These are phyloP conservation scores for Idaea straminata DNA, from an alignment of 2,888 invertebrate genomes.

Conservation along the genomic window DNA sequence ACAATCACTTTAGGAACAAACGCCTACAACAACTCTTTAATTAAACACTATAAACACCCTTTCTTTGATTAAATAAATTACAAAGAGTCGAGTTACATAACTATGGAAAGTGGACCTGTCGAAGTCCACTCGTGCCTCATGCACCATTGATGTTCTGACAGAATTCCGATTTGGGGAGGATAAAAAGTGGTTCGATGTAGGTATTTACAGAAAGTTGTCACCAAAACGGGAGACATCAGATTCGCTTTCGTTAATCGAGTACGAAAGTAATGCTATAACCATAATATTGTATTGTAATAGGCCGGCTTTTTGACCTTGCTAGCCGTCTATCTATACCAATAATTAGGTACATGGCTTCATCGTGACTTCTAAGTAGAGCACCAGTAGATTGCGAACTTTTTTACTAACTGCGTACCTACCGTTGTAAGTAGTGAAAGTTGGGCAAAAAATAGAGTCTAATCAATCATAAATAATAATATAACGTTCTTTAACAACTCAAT, in stretches of 20 bases:
- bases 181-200: slow-evolving; percentile 66
- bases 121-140: slow-evolving; percentile 48
- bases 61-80: slow-evolving; percentile 57
- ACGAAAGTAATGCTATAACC: slow-evolving; percentile 52
- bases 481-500: slow-evolving; percentile 31
- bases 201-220: slow-evolving; percentile 71
- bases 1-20: slow-evolving; percentile 33
- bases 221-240: slow-evolving; percentile 61
- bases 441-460: slow-evolving; percentile 34
- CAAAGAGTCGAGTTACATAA: slow-evolving; percentile 51
- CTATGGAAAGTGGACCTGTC: slow-evolving; percentile 70
- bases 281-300: slow-evolving; percentile 51
- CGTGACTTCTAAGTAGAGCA: slow-evolving; percentile 62
- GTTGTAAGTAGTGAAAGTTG: slow-evolving; percentile 64
- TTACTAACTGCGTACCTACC: slow-evolving; percentile 37
- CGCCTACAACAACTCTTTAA: slow-evolving; percentile 51
- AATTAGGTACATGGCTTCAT: slow-evolving; percentile 45
- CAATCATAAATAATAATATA: slow-evolving; percentile 18
- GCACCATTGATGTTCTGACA: slow-evolving; percentile 67
- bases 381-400: slow-evolving; percentile 62
- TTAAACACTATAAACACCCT: slow-evolving; percentile 59
- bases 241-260: slow-evolving; percentile 72
- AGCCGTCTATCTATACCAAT: slow-evolving; percentile 38
- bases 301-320: slow-evolving; percentile 71
- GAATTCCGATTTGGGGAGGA: slow-evolving; percentile 68